Evolutionary conservation across 2,797 vertebrate species (phyloP).

Genomic region (Thunnus albacares): DNA sequence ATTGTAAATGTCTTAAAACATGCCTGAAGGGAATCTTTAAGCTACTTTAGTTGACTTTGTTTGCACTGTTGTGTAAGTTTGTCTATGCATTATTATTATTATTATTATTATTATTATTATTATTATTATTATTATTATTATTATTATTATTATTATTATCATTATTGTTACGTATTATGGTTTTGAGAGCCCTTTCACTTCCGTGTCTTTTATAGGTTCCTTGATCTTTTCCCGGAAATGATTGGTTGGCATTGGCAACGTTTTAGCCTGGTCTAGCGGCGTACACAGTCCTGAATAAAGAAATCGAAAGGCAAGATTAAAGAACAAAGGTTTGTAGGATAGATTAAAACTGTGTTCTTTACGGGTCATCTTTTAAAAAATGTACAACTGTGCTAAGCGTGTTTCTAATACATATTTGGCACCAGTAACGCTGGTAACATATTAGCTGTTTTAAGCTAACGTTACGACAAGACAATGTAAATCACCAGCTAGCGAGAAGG

Average conservation of each 20-base stretch:
- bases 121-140: background rate
- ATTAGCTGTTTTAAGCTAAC: slow-evolving; percentile 63
- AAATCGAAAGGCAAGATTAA: slow-evolving; percentile 63
- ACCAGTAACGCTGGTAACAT: slow-evolving; percentile 2
- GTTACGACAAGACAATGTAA: slow-evolving; percentile 69
- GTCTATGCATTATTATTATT: background rate
- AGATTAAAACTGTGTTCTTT: background rate
- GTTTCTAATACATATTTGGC: background rate
- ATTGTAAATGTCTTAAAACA: too few relatives aligned
- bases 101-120: background rate
- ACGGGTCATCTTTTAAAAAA: background rate
- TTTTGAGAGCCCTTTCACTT: slow-evolving; percentile 62
- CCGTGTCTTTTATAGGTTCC: slow-evolving; percentile 51
- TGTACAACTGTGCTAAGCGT: fast-evolving
- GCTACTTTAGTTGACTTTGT: too few relatives aligned
- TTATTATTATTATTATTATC: too few relatives aligned
- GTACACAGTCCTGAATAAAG: slow-evolving; percentile 66
- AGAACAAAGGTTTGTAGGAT: slow-evolving; percentile 74
- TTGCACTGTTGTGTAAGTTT: too few relatives aligned
- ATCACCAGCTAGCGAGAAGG: slow-evolving; percentile 43
- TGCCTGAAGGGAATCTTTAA: too few relatives aligned
- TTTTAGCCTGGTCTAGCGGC: slow-evolving; percentile 78
- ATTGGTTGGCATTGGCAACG: slow-evolving; percentile 88
- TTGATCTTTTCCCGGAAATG: slow-evolving; percentile 80
- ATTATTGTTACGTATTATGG: background rate